Base-by-base conservation (phyloP, 30 jellyfish, hydroid and myxozoan species). In the Catostylus mosaicus region DNA sequence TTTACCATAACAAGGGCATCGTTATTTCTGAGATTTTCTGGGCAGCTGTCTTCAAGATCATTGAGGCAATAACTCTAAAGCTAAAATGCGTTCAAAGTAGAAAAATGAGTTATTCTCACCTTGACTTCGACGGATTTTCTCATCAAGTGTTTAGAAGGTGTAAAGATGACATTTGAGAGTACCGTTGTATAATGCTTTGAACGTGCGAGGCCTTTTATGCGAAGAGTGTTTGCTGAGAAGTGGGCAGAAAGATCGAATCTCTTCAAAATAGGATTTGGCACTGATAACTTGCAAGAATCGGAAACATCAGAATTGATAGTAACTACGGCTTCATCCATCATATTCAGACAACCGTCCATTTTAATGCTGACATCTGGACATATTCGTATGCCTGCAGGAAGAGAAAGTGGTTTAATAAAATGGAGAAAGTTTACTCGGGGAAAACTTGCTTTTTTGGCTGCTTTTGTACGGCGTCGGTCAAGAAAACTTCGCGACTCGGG, bases 281-380 rank as follows among this genome's bases (percentile, higher is more conserved):
- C 66, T 0, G 84, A 18, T 10, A 85, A 62, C 48, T 66, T 85
- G 48, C 82, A 67, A 16, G 83, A 31, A 24, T 51, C 82, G 22
- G 59, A 18, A 30, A 66, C 56, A 14, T 85, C 95, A 18, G 95
- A 56, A 47, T 85, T 84, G 69, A 85, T 34, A 0, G 88, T 33
- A 34, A 85, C 77, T 14, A 76, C 35, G 67, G 89, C 95, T 34
- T 70, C 85, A 27, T 85, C 95, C 24, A 85, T 40, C 29, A 31
- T 57, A 64, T 47, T 63, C 77, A 85, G 45, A 37, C 95, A 85
- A 20, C 95, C 95, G n/a, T 75, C 65, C 24, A 85, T 70, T 47
- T 75, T 38, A 0, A 85, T 76, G n/a, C 27, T 32, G 10, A 85
- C 45, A 50, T 75, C 85, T 34, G 79, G 81, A 62, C 95, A 85